These are phyloP conservation scores for Ochotona princeps DNA, from an alignment of 2,113 vertebrate species.

Conservation along the genomic window DNA sequence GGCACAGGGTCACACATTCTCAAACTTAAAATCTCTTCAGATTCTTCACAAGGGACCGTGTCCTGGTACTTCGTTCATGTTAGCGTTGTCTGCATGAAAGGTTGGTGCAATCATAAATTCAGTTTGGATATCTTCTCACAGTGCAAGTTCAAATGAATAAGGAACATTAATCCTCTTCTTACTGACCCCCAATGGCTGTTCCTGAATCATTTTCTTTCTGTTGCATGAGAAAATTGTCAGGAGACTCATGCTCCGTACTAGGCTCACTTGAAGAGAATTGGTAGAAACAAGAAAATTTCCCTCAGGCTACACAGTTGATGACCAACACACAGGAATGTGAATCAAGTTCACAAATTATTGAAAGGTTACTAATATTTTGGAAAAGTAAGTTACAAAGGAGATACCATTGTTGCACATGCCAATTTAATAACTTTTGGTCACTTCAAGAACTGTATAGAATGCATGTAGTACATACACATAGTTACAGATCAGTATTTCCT, in stretches of 20 bases:
- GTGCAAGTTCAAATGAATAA: neutral
- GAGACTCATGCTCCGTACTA: conserved; percentile 1
- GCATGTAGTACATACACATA: neutral
- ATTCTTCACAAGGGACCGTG: neutral
- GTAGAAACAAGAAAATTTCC: conserved; percentile 35
- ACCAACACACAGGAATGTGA: conserved; percentile 22
- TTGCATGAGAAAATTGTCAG: conserved; percentile 52
- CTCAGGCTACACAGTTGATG: neutral
- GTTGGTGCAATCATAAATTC: conserved; percentile 10
- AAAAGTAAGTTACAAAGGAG: neutral
- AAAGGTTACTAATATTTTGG: neutral
- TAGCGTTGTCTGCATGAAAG: neutral
- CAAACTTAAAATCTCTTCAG: conserved; percentile 30
- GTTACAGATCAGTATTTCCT: neutral
- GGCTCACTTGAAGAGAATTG: neutral
- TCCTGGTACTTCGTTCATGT: neutral
- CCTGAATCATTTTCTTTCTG: neutral
- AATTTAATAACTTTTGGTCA: neutral
- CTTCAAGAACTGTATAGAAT: neutral
- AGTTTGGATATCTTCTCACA: neutral
- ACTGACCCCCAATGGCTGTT: conserved; percentile 16
- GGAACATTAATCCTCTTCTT: neutral
- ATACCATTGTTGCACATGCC: neutral
- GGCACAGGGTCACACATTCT: conserved; percentile 29
- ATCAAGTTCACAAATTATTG: neutral